A percentile compares a stretch with the other conserved stretches of the same genome.
phyloP scores from a whole-genome alignment of 1,140 invertebrate genomes.

The Schlechtendalia chinensis region DNA sequence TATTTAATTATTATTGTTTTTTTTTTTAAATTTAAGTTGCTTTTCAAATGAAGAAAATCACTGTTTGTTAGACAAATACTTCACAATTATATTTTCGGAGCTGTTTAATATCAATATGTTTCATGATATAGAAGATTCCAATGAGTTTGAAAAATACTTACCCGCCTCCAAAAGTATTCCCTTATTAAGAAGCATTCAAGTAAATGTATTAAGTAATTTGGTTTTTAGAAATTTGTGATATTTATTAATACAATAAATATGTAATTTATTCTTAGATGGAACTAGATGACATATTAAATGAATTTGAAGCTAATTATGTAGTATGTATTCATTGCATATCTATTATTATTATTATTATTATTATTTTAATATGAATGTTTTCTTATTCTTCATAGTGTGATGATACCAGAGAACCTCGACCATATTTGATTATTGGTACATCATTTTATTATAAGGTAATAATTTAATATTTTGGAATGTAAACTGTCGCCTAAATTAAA shows the following conservation, averaged over 20 bases:
- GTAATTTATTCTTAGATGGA: constrained; percentile 44
- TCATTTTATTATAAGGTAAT: constrained; percentile 46
- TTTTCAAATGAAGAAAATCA: constrained; percentile 29
- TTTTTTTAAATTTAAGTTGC: constrained; percentile 16
- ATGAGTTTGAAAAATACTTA: constrained; percentile 22
- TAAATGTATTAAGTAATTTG: constrained; percentile 1
- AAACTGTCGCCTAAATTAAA: neutral
- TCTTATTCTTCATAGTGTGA: constrained; percentile 18
- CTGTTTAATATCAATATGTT: constrained; percentile 22
- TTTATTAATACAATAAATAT: neutral
- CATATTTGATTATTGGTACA: constrained; percentile 31
- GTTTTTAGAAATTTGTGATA: neutral
- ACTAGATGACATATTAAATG: constrained; percentile 42
- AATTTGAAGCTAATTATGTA: constrained; percentile 40
- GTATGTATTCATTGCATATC: neutral
- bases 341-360: neutral
- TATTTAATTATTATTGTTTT: neutral
- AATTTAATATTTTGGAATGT: neutral
- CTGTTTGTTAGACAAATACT: constrained; percentile 31
- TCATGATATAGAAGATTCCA: constrained; percentile 19
- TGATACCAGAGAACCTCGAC: constrained; percentile 29
- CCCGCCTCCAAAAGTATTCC: constrained; percentile 26
- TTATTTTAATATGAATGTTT: neutral
- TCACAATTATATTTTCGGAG: constrained; percentile 43
- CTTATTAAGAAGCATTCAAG: constrained; percentile 28